Evolutionary conservation across 2,113 vertebrate genomes (phyloP), one percentile per base, ranked within the genome.

Genomic region (Leucosticte australis): DNA sequence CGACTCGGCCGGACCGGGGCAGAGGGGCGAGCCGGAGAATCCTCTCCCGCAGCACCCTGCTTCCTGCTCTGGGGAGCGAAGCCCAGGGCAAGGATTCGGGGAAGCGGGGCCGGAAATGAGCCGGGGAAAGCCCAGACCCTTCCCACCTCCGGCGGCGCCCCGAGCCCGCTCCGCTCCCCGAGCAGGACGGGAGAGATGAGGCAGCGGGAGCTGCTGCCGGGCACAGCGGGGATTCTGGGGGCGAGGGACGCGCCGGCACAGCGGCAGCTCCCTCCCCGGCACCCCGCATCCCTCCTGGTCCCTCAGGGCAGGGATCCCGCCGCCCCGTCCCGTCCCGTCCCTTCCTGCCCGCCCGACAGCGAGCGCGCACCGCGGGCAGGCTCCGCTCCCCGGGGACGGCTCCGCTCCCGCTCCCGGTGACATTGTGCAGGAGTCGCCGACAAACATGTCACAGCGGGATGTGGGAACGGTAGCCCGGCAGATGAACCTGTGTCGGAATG

Each of bases 111-210:
- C 4, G 14, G 57, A 68, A 64, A 78, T 2, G 56, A 55, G 21
- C 23, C 3, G 26, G 57, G 57, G n/a, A 60, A 68, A 37, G 20
- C 68, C 49, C 77, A 7, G 4, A 27, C 24, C 55, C 46, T 78
- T 10, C 49, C 62, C 46, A 11, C 49, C 59, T 41, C 35, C 31
- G 7, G 35, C 35, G 4, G 31, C 4, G 1, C 42, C 12, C 44
- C 4, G 5, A 44, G 9, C 15, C 69, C 10, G 7, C 21, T 77
- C 31, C 13, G 18, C 16, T 49, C 20, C 23, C 15, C 35, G 20
- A 3, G 33, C 44, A 59, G 44, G 30, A 56, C n/a, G 0, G 0
- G 57, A 41, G 60, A 44, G 18, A 22, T 9, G 52, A n/a, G 41
- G 30, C 47, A 24, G 21, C 9, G 22, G 15, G 19, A 63, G 6